These are phyloP conservation scores for Psittacula echo DNA, from an alignment of 2,797 vertebrate species.

Conservation along the genomic window DNA sequence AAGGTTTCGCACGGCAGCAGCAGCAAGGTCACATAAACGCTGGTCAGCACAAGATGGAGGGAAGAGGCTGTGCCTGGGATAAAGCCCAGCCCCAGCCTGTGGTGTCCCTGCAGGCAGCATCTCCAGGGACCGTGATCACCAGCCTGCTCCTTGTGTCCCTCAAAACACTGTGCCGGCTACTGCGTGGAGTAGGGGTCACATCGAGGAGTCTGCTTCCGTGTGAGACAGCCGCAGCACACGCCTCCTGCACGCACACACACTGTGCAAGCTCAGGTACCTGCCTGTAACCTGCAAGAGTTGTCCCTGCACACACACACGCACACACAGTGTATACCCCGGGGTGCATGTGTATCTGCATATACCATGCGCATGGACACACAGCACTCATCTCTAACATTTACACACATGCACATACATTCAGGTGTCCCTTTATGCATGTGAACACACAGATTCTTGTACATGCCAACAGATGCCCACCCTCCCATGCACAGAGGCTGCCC, in stretches of 20 bases:
- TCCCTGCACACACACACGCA: not conserved
- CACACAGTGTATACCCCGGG: too few species aligned
- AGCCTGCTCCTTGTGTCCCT: fast-evolving
- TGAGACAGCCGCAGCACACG: fast-evolving
- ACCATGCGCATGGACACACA: fast-evolving
- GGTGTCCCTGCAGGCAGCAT: not conserved
- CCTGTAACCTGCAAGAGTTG: not conserved
- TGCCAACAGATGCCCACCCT: fast-evolving
- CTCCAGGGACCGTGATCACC: not conserved
- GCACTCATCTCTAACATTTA: too few species aligned
- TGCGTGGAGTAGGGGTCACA: fast-evolving
- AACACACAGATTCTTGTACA: fast-evolving
- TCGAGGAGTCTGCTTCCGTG: fast-evolving
- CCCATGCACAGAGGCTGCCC: not conserved
- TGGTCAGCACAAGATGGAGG: not conserved
- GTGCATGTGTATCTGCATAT: fast-evolving
- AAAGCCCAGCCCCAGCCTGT: not conserved
- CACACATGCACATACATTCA: fast-evolving
- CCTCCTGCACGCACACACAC: not conserved
- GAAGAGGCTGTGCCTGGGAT: not conserved
- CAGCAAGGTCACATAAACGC: not conserved
- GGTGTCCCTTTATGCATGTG: not conserved
- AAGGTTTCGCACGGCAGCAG: fast-evolving
- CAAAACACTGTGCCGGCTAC: fast-evolving
- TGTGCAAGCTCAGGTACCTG: fast-evolving